Percentiles rank a stretch among this genome's conserved stretches.
These are phyloP conservation scores for Sepiola atlantica DNA, from an alignment of 2,888 invertebrate genomes.

Conservation along the genomic window DNA sequence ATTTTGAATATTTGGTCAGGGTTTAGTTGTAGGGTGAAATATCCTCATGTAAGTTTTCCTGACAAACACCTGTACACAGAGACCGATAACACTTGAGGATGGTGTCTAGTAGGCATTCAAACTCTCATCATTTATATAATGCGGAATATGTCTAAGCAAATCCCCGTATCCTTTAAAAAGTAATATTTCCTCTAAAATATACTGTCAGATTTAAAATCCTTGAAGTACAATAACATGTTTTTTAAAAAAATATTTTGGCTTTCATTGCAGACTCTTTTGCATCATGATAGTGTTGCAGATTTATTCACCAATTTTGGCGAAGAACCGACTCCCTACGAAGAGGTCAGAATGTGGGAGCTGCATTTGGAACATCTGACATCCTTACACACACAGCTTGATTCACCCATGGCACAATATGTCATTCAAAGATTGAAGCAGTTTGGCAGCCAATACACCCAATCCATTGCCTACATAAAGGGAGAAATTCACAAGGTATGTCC, in stretches of 20 bases:
- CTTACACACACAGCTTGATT: constrained; percentile 71
- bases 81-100: too few relatives aligned
- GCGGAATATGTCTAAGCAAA: too few relatives aligned
- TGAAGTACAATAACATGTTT: not conserved
- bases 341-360: constrained; percentile 72
- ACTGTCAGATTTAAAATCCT: too few relatives aligned
- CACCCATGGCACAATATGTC: constrained; percentile 72
- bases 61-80: too few relatives aligned
- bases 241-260: too few relatives aligned
- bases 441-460: constrained; percentile 72
- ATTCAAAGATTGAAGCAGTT: constrained; percentile 72
- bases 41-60: too few relatives aligned
- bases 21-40: too few relatives aligned
- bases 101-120: too few relatives aligned
- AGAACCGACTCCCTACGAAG: constrained; percentile 72
- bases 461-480: constrained; percentile 69
- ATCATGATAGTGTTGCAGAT: constrained; percentile 70
- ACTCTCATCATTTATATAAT: too few relatives aligned
- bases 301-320: constrained; percentile 66
- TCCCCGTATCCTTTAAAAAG: too few relatives aligned
- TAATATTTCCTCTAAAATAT: too few relatives aligned
- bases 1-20: too few relatives aligned
- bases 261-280: constrained; percentile 66
- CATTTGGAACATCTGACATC: constrained; percentile 70
- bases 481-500: constrained; percentile 70